A percentile compares a stretch with the other conserved stretches of the same genome.
Conservation (phyloP, 2,113 vertebrate species). For the Rattus rattus region DNA sequence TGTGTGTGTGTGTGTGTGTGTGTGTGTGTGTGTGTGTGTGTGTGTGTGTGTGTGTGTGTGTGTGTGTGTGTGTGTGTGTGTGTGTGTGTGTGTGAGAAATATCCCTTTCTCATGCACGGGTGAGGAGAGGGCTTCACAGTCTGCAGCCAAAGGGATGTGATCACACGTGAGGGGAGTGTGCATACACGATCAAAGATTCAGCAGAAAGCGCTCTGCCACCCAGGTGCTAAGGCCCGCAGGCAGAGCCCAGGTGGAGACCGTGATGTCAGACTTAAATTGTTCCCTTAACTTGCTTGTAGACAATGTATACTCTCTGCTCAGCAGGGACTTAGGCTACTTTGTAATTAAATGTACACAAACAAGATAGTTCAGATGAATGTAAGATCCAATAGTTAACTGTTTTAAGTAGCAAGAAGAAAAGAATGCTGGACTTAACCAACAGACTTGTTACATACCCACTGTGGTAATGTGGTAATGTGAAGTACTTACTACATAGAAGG, state of each 20-base stretch:
- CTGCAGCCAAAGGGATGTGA: conserved; percentile 71
- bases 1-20: neutral
- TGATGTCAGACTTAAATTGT: neutral
- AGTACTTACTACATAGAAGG: conserved; percentile 1
- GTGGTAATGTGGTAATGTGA: too few species aligned
- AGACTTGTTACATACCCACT: neutral
- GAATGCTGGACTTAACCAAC: neutral
- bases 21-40: neutral
- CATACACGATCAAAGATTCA: conserved; percentile 27
- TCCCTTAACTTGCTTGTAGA: neutral
- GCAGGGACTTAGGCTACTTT: neutral
- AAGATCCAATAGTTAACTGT: neutral
- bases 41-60: neutral
- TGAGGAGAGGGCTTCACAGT: conserved; percentile 72
- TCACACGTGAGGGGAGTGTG: conserved; percentile 56
- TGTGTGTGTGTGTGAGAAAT: conserved; percentile 38
- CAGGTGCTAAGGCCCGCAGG: neutral
- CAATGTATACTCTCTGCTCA: neutral
- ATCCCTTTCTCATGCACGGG: conserved; percentile 70
- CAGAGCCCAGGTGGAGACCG: conserved; percentile 6
- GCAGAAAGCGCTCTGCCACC: conserved; percentile 50
- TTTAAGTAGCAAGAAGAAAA: conserved; percentile 32
- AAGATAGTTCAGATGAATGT: neutral
- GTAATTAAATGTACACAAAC: neutral
- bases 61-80: neutral